Evolutionary conservation across 2,888 invertebrate species (phyloP), one percentile per base, ranked within the genome.

Genomic region (Emesis russula): DNA sequence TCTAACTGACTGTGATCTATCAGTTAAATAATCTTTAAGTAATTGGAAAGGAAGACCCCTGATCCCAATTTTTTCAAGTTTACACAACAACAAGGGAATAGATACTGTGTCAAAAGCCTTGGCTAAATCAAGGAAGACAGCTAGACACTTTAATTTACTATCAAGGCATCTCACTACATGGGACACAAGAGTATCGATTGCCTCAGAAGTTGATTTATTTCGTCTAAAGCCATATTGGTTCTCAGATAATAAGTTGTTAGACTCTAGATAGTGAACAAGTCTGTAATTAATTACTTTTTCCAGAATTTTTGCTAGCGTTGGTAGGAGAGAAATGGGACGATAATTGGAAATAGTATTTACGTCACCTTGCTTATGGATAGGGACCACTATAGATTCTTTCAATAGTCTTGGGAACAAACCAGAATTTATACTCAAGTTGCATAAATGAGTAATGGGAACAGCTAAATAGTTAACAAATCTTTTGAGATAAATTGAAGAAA

Each of bases 81-180:
- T 76, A 7, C 33, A 13, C 1, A 76, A 9, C 9, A 76, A 31
- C 36, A 76, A 58, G 3, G 75, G 75, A 15, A 75, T 53, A 0
- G 75, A 75, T 1, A 75, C 25, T 25, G 25, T 25, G 25, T 25
- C 25, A n/a, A 78, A 66, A 6, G 66, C 63, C 18, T 78, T 66
- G n/a, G 75, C 53, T 4, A 76, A 58, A 48, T 76, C 75, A 33
- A 76, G 75, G 13, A 76, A 76, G 31, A 76, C 48, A 9, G 33
- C 53, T 18, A 76, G 48, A 7, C 58, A 53, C 48, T 36, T 53
- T 15, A 36, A n/a, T 31, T 58, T 58, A 15, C 31, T 36, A n/a
- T 76, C 75, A 9, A 76, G n/a, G 11, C 3, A n/a, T 36, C 36
- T 48, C 0, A 18, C 75, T 76, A 73, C 73, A 38, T 38, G 18